A percentile compares a stretch with the other conserved stretches of the same genome.
Conservation (phyloP, 2,888 invertebrate species). For the Plemyria rubiginata region DNA sequence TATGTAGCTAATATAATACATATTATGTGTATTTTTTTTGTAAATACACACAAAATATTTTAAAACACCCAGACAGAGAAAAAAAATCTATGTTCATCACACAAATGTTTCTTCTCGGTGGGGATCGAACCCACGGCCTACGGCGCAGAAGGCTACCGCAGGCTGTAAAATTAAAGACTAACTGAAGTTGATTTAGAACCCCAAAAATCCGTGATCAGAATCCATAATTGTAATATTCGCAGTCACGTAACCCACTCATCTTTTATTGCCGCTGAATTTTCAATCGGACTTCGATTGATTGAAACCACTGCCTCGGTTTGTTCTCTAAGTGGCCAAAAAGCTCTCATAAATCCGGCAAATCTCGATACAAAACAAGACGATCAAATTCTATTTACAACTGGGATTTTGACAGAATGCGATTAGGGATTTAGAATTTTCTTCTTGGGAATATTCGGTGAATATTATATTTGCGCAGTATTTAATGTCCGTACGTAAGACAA, state of each 20-base stretch:
- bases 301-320: conserved; percentile 71
- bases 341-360: conserved; percentile 72
- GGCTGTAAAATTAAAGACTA: not conserved
- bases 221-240: conserved; percentile 48
- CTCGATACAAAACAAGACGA: conserved; percentile 70
- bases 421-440: conserved; percentile 45
- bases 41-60: too few species aligned
- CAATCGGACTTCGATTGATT: conserved; percentile 80
- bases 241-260: conserved; percentile 70
- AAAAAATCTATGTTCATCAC: too few species aligned
- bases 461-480: conserved; percentile 26
- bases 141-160: too few species aligned
- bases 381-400: conserved; percentile 67
- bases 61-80: too few species aligned
- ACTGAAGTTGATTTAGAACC: conserved; percentile 19
- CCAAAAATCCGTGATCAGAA: conserved; percentile 52
- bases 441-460: conserved; percentile 22
- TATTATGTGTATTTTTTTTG: too few species aligned
- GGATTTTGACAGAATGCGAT: conserved; percentile 64
- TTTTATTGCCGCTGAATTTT: conserved; percentile 77
- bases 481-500: conserved; percentile 2
- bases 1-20: too few species aligned
- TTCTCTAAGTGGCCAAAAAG: conserved; percentile 76
- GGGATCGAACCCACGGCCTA: too few species aligned
- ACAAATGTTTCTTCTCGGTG: too few species aligned